Base-by-base conservation (phyloP, 2,797 vertebrate genomes). In the Chaunax sp. region DNA sequence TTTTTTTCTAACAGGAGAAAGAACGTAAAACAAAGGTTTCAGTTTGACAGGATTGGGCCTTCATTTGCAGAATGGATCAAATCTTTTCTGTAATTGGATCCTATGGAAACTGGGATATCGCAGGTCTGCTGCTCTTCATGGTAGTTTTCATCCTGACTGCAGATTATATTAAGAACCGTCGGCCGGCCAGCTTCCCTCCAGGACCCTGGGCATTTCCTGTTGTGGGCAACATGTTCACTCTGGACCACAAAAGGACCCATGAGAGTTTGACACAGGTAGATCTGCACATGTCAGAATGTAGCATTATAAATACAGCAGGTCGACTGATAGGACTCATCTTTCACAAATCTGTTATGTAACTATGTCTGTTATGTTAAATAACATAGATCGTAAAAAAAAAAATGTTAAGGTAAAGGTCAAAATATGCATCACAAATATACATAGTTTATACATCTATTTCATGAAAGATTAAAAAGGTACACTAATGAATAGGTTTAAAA, bases 191-290 rank as follows among this genome's bases (percentile, higher is more conserved):
- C 44, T 73, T 78, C 30, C 88, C 88, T 12, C 90, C 90, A 12
- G 88, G 90, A 46, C 89, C 91, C 19, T 8, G 25, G 26, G 40
- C 73, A 16, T 22, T 88, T 23, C 91, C 91, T 5, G 12, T 90
- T 3, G 2, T 91, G 18, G 89, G 91, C 35, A 91, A 83, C 60
- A 35, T 88, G 7, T 74, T 89, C 14, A 65, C 18, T 20, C 3
- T 89, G 26, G 72, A 86, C 37, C 50, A 61, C 19, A 74, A 1
- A 0, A 81, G 75, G 22, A 15, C 45, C 14, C 77, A 91, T 15
- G 76, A 68, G 45, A 58, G 45, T 20, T 6, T 91, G 23, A 84
- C 65, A 2, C 40, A 84, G 84, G 88, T 91, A 71, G 64, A 49
- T 40, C 0, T 16, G 55, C 11, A 14, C 8, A 59, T 30, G 13